Evolutionary conservation across 2,797 vertebrate species (phyloP), one percentile per base, ranked within the genome.

Genomic region (Sebastes itinus): DNA sequence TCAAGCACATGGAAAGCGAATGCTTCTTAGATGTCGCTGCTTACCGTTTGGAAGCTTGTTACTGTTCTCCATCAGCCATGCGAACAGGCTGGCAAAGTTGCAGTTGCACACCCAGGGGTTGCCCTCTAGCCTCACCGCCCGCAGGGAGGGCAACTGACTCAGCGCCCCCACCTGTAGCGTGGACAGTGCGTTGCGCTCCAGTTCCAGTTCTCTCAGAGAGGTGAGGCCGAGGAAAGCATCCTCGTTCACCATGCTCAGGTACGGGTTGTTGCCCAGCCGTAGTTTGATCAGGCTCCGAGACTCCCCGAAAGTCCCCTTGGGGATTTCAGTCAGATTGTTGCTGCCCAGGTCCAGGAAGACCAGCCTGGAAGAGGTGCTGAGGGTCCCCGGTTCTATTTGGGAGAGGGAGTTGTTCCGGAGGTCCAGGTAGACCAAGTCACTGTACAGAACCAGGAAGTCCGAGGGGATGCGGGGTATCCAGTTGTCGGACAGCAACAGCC

Each of bases 21-120:
- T 2, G 23, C 2, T n/a, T 55, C 38, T 73, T 28, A 16, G 42
- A 61, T 69, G 66, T 20, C 30, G 59, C 73, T 38, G 90, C 96
- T 97, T 95, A 98, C 98, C 98, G 90, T 97, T 98, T 87, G 97
- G 97, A 84, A 99, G 97, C 95, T 98, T 98, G 87, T 97, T 95
- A 27, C 92, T 95, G 86, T 99, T 99, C 87, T 98, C 97, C 93
- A 96, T 95, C 58, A 99, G 96, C 98, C 98, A 99, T 77, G 94
- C 88, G 87, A 99, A 99, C 72, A 99, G 96, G 84, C 93, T 97
- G 91, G 98, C 97, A 92, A 99, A 99, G 90, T 97, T 97, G 88
- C 98, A 99, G 93, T 99, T 97, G 77, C 98, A 99, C 33, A 97
- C 94, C 98, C 98, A 99, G 1, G 98, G 98, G 94, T 99, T 99